These are phyloP conservation scores for Melipona beecheii DNA, from an alignment of 2,888 invertebrate genomes.

Conservation along the genomic window DNA sequence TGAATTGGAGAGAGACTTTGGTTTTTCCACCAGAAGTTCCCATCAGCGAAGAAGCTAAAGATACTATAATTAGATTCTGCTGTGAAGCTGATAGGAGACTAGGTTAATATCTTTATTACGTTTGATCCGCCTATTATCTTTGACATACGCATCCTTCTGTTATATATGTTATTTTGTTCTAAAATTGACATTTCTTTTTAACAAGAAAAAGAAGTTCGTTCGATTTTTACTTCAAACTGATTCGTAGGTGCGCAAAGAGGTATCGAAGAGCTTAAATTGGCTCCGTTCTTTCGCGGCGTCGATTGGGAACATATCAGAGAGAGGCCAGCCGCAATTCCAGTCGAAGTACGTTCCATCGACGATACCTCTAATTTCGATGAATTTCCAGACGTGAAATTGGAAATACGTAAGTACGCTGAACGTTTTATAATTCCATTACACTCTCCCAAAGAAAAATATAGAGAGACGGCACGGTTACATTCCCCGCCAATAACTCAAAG, in stretches of 20 bases:
- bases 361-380: conserved; percentile 99
- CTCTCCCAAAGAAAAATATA: background rate
- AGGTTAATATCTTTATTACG: conserved; percentile 77
- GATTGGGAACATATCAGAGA: conserved; percentile 99
- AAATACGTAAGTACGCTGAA: conserved; percentile 94
- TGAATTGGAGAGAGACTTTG: conserved; percentile 99
- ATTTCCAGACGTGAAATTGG: conserved; percentile 99
- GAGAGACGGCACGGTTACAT: background rate
- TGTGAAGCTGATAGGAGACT: conserved; percentile 97
- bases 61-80: conserved; percentile 97
- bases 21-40: conserved; percentile 99
- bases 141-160: too few relatives aligned
- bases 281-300: conserved; percentile 97
- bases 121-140: too few relatives aligned
- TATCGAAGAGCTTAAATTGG: conserved; percentile 96
- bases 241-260: conserved; percentile 93
- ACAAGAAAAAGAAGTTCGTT: too few relatives aligned
- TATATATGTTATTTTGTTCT: too few relatives aligned
- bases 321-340: conserved; percentile 98
- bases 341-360: conserved; percentile 99
- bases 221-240: background rate
- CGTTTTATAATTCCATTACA: background rate
- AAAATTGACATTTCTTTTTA: too few relatives aligned
- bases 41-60: conserved; percentile 98
- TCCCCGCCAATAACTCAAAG: too few relatives aligned